Base-by-base conservation (phyloP, 2,797 vertebrate species). In the Picus viridis region DNA sequence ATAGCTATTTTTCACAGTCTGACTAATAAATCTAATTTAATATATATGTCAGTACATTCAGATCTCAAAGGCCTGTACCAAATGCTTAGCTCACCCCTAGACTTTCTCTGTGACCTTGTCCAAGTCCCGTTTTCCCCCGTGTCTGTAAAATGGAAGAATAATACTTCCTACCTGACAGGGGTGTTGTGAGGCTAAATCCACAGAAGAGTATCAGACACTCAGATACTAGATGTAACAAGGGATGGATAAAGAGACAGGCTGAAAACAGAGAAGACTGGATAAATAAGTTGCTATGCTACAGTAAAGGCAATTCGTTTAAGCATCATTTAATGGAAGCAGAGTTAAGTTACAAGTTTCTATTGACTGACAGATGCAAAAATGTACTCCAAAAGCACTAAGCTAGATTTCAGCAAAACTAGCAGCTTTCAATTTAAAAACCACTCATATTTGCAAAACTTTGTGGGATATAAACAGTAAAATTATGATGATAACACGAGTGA, bases 281-380 rank as follows among this genome's bases (percentile, higher is more conserved):
- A 95, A 94, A 88, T 90, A 96, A 95, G 95, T 94, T 96, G 93
- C 96, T 96, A 95, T 65, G 92, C 68, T 95, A 95, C 94, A 86
- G 87, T 91, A 94, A 81, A 93, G 47, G 89, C 85, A 93, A 92
- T 88, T 93, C 49, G 83, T 93, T 88, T 86, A 93, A 85, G 69
- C 69, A 89, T 67, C 19, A 0, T 90, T 94, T 81, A 91, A 79
- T 34, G 57, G 45, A 87, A 94, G 41, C 67, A 79, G 79, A 79
- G 74, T 87, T 83, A 63, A 94, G 75, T 79, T 96, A 39, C 32
- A 81, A 83, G 92, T 58, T 75, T 34, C 58, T 83, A 56, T 34
- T 88, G 69, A 93, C 41, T 94, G 93, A 83, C 83, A 86, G 79
- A 92, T 58, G 45, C 27, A 92, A 85, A 93, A 93, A 81, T 57